Evolutionary conservation across 2,113 vertebrate genomes (phyloP).

Genomic region (Takifugu flavidus): DNA sequence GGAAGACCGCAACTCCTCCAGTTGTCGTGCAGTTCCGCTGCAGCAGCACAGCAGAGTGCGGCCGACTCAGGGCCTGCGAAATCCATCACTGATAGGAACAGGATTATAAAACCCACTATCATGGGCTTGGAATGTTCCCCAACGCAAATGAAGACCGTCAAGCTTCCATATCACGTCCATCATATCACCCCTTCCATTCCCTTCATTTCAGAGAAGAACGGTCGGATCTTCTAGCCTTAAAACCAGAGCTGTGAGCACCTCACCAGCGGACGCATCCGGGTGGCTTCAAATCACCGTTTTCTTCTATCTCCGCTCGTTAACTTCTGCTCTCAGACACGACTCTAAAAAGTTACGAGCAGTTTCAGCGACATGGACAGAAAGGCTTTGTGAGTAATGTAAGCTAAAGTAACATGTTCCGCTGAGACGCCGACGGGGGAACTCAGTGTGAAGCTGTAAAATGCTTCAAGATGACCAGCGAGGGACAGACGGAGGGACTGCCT

Average conservation of each 20-base stretch:
- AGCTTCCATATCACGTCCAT: constrained; percentile 20
- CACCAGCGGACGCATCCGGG: too few species aligned
- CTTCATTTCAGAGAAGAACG: constrained; percentile 16
- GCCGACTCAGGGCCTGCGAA: constrained; percentile 55
- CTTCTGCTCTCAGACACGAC: too few species aligned
- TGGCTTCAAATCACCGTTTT: not conserved
- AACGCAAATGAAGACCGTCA: constrained; percentile 3
- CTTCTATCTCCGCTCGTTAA: too few species aligned
- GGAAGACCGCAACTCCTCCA: constrained; percentile 32
- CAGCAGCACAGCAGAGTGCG: constrained; percentile 20
- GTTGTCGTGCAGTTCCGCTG: constrained; percentile 36
- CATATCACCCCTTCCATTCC: not conserved
- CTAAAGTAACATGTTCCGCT: constrained; percentile 26
- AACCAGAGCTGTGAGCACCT: not conserved
- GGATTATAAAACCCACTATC: constrained; percentile 54
- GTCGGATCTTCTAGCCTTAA: not conserved
- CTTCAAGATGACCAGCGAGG: constrained; percentile 37
- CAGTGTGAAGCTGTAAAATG: constrained; percentile 49
- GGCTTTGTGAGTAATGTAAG: constrained; percentile 28
- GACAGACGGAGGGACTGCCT: constrained; percentile 5
- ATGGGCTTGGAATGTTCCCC: constrained; percentile 64
- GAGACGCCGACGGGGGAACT: constrained; percentile 22
- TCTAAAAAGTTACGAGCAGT: not conserved
- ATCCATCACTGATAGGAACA: constrained; percentile 60
- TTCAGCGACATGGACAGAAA: constrained; percentile 14